Evolutionary conservation across 2,113 vertebrate genomes (phyloP), one percentile per base, ranked within the genome.

Genomic region (Alectura lathami): DNA sequence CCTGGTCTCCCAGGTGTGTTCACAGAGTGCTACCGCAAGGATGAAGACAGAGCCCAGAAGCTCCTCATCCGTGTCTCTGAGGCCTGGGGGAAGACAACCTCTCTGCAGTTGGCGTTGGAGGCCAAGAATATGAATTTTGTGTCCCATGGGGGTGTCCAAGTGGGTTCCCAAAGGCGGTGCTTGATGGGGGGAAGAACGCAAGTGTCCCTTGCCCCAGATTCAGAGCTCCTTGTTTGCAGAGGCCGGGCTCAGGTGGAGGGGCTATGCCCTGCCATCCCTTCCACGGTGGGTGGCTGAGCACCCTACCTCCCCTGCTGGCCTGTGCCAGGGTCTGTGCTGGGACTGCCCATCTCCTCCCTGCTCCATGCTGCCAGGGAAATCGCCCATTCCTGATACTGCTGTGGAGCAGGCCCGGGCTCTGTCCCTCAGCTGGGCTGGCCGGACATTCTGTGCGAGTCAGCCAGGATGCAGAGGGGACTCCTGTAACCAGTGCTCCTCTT

Each of bases 71-170:
- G 98, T 0, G 94, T 97, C 29, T 99, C 99, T 0, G 97, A 98
- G 15, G 98, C 98, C 76, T 99, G 99, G 99, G 99, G 99, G 21
- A 97, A 94, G 92, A 98, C 98, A 26, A 99, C 99, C 5, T 99
- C 98, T 73, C 97, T 99, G 69, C 98, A 99, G 86, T 86, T 99
- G 84, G 99, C 99, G 0, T 83, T 99, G 91, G 98, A 99, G 95
- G 99, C 99, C 36, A 97, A 99, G 56, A 97, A 98, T 95, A 99
- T 99, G 97, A 98, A 97, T 77, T 99, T 99, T 36, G 96, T 99
- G 69, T 99, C 99, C 62, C 99, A 99, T 2, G 98, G 98, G 17
- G 99, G 99, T 9, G 98, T 99, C 78, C 99, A 99, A 99, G 99
- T 99, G 93, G 73, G 93, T 60, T 50, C 20, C n/a, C 21, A 59